Percentiles rank a stretch among this genome's conserved stretches.
Evolutionary conservation across 2,888 invertebrate species (phyloP).

Genomic region (Norana najaformis): DNA sequence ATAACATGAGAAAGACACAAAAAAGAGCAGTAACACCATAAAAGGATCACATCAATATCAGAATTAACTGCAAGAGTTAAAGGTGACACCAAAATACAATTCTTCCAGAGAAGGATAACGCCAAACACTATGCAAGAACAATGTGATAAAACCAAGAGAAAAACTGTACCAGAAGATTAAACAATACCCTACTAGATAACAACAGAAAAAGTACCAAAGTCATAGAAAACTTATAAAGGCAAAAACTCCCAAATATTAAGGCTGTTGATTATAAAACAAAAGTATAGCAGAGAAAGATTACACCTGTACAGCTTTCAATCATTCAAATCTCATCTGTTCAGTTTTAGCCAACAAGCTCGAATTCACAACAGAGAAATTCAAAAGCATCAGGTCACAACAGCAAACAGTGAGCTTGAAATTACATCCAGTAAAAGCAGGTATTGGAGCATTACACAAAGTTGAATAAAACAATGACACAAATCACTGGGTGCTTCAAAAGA

Average conservation of each 20-base stretch:
- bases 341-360: background rate
- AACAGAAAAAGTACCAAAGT: too few relatives aligned
- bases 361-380: background rate
- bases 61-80: background rate
- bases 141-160: background rate
- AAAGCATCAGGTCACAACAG: background rate
- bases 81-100: background rate
- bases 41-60: background rate
- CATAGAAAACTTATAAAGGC: too few relatives aligned
- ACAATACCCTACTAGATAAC: background rate
- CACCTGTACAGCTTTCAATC: background rate
- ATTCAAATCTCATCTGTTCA: background rate
- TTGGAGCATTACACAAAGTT: background rate
- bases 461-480: background rate
- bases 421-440: background rate
- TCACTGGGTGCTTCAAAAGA: constrained; percentile 1
- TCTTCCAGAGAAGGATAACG: background rate
- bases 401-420: background rate
- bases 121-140: background rate
- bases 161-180: background rate
- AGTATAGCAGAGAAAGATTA: background rate
- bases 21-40: background rate
- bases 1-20: background rate
- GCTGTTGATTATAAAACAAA: too few relatives aligned
- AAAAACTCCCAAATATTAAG: background rate